A percentile compares a stretch with the other conserved stretches of the same genome.
Evolutionary conservation across 1,140 invertebrate genomes (phyloP).

Genomic region (Pseudomyrmex flavicornis): DNA sequence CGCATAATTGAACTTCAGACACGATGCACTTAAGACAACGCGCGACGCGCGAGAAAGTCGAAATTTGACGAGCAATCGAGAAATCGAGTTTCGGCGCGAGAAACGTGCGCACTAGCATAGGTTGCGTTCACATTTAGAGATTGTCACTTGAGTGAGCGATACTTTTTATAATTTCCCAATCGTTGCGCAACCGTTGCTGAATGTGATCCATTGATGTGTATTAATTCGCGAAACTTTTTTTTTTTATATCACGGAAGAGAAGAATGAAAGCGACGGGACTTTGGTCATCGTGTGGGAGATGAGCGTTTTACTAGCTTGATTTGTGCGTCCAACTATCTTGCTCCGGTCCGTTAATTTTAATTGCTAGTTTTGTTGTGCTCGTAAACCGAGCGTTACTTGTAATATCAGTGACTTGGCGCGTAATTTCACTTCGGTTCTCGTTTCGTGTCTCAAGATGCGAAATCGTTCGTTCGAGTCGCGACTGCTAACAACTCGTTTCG

Average conservation of each 20-base stretch:
- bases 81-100: slow-evolving; percentile 1
- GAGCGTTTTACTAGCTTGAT: not conserved
- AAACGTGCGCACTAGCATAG: too few relatives aligned
- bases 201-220: not conserved
- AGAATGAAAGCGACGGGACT: not conserved
- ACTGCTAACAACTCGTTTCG: not conserved
- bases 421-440: too few relatives aligned
- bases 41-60: not conserved
- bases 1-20: slow-evolving; percentile 30
- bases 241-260: not conserved
- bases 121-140: not conserved
- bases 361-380: too few relatives aligned
- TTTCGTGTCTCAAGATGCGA: too few relatives aligned
- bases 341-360: too few relatives aligned
- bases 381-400: too few relatives aligned
- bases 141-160: slow-evolving; percentile 12
- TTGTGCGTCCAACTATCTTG: too few relatives aligned
- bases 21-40: slow-evolving; percentile 13
- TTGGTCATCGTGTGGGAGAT: not conserved
- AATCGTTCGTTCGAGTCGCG: not conserved
- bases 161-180: not conserved
- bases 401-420: not conserved
- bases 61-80: not conserved
- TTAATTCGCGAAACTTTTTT: not conserved
- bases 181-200: not conserved